These are phyloP conservation scores for Syrphus vitripennis DNA, from an alignment of 2,888 invertebrate species.

Conservation along the genomic window DNA sequence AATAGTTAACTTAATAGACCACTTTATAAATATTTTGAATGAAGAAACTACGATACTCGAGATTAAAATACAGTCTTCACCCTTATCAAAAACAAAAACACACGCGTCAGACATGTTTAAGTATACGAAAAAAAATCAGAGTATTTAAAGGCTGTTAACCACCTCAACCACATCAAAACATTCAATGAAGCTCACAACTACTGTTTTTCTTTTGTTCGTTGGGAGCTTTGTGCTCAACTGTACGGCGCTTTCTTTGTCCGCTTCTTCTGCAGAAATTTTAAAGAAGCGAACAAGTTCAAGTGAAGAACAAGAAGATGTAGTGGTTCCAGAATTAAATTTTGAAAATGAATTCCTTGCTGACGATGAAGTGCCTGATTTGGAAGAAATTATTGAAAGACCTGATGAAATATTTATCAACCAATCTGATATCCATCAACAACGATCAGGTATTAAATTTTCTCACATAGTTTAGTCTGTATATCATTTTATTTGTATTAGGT, in stretches of 20 bases:
- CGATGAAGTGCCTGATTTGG: not conserved
- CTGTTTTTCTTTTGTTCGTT: constrained; percentile 37
- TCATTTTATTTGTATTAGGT: not conserved
- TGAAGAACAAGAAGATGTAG: not conserved
- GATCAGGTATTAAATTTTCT: not conserved
- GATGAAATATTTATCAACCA: not conserved
- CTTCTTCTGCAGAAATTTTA: not conserved
- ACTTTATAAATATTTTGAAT: not conserved
- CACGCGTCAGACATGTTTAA: not conserved
- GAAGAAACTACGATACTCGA: not conserved
- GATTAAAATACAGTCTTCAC: constrained; percentile 14
- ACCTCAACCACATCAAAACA: not conserved
- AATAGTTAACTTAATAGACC: not conserved
- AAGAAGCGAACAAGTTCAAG: not conserved
- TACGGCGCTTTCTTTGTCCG: not conserved
- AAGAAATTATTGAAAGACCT: constrained; percentile 9
- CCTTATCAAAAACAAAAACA: not conserved
- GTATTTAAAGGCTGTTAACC: constrained; percentile 3
- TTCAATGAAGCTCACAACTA: constrained; percentile 38
- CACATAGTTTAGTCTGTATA: not conserved
- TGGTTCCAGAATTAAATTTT: not conserved
- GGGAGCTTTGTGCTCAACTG: constrained; percentile 46
- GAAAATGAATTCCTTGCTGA: not conserved
- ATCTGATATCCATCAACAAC: not conserved
- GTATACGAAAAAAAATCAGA: not conserved